A percentile compares a stretch with the other conserved stretches of the same genome.
Conservation (phyloP, 1,140 invertebrate genomes). For the Drosophila ficusphila region DNA sequence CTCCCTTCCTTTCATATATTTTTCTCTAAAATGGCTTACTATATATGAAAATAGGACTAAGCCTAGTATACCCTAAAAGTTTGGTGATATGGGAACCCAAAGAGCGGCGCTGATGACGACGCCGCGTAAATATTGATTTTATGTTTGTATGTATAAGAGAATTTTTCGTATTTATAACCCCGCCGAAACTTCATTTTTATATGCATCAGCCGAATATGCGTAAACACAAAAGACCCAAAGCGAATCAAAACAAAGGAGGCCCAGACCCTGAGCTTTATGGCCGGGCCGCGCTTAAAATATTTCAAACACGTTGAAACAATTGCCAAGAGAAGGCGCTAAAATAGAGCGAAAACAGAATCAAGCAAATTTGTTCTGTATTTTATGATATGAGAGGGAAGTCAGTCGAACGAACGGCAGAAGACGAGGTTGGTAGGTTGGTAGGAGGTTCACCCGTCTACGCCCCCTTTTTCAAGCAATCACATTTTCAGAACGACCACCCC, state of each 20-base stretch:
- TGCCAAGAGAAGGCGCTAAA: conserved; percentile 61
- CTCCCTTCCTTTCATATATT: too few species aligned
- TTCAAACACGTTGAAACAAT: conserved; percentile 77
- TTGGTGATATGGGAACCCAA: neutral
- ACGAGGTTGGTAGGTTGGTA: too few species aligned
- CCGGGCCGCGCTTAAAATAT: conserved; percentile 54
- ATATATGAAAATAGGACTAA: too few species aligned
- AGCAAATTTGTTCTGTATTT: conserved; percentile 62
- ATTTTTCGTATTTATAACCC: conserved; percentile 61
- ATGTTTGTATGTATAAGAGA: conserved; percentile 37
- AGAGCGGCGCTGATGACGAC: conserved; percentile 50
- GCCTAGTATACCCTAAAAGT: neutral
- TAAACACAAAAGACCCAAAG: conserved; percentile 54
- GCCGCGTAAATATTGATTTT: conserved; percentile 79
- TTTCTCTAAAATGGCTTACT: too few species aligned
- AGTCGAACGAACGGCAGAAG: too few species aligned
- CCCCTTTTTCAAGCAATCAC: conserved; percentile 54
- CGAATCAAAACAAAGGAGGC: conserved; percentile 55
- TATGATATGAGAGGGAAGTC: conserved; percentile 27
- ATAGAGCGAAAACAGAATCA: conserved; percentile 32
- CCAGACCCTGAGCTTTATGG: conserved; percentile 28
- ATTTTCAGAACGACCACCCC: conserved; percentile 52
- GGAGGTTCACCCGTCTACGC: neutral
- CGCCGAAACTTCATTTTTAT: conserved; percentile 65
- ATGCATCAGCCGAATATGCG: conserved; percentile 52